Evolutionary conservation across 2,888 invertebrate genomes (phyloP), one percentile per base, ranked within the genome.

Genomic region (Epistrophe eligans): DNA sequence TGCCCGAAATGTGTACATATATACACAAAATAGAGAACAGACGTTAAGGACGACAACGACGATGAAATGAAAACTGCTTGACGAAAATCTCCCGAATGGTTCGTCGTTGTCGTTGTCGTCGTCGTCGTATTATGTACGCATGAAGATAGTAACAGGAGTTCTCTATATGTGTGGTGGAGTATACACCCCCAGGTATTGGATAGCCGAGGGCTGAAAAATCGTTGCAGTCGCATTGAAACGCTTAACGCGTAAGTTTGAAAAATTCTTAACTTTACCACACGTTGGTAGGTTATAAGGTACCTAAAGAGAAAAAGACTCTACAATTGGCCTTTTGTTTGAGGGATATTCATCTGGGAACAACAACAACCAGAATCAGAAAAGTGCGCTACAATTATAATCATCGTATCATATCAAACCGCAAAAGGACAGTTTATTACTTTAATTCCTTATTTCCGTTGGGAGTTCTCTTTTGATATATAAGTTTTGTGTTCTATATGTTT

Each of bases 131-230:
- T 89, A 88, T 89, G 84, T 89, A 89, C 90, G 89, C 89, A 90
- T 88, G 88, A 89, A 89, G 89, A 89, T 89, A 89, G 90, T 90
- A 91, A 90, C 92, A 91, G 92, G 91, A 91, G 91, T 92, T 92
- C 43, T 60, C 28, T 24, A 11, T 32, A n/a, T 58, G 35, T 60
- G 19, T 32, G 28, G 50, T 90, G 91, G 91, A 91, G 91, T 90
- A 91, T 91, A 91, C 92, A 92, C 93, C 92, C 77, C 92, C 92
- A 92, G 93, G 93, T 92, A 91, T 91, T 91, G 90, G 91, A 93
- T 93, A 91, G 93, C 93, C 93, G 91, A 92, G 90, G 93, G 93
- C 92, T 92, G 91, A 91, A 92, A 91, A 91, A 92, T 91, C 91
- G 90, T 91, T 91, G 92, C 92, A 92, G 91, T 92, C 91, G 92